These are phyloP conservation scores for Poecilia gillii DNA, from an alignment of 2,797 vertebrate genomes.

Conservation along the genomic window DNA sequence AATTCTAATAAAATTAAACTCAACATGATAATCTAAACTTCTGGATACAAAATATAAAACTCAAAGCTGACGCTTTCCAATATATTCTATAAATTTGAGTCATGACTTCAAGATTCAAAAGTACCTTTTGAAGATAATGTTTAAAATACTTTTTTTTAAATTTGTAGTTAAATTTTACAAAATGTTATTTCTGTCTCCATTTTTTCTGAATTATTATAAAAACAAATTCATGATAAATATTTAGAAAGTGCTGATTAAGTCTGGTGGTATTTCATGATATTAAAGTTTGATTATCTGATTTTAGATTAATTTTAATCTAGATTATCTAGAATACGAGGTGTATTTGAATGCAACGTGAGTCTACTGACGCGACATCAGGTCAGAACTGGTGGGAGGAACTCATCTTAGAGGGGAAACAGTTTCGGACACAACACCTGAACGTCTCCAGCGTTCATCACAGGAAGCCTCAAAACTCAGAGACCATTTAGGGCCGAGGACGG, in stretches of 20 bases:
- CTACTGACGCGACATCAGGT: not conserved
- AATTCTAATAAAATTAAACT: no score
- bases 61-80: no score
- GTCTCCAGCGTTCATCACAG: not conserved
- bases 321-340: not conserved
- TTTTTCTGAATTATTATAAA: not conserved
- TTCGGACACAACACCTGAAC: not conserved
- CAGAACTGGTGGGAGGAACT: not conserved
- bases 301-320: not conserved
- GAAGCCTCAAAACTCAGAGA: not conserved
- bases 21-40: no score
- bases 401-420: not conserved
- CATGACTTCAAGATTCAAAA: no score
- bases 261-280: not conserved
- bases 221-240: not conserved
- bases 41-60: no score
- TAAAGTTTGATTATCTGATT: not conserved
- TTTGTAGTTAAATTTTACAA: no score
- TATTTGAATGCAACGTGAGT: not conserved
- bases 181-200: not conserved
- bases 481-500: conserved; percentile 9
- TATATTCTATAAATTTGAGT: no score
- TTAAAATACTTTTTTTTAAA: no score
- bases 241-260: not conserved
- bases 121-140: no score